These are phyloP conservation scores for Colossoma macropomum DNA, from an alignment of 2,113 vertebrate genomes.

Conservation along the genomic window DNA sequence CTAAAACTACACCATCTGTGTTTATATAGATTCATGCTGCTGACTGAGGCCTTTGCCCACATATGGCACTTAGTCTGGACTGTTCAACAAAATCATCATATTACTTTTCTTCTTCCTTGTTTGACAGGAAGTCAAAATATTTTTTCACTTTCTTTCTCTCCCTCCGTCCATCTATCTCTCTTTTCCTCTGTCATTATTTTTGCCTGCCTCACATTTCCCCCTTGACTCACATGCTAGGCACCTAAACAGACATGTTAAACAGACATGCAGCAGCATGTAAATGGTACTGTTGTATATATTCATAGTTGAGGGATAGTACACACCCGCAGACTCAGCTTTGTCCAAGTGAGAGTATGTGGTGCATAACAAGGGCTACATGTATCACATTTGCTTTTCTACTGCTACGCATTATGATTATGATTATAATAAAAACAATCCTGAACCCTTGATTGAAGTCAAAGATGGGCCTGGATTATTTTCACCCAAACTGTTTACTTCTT, in stretches of 20 bases:
- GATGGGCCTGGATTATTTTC: too few species aligned
- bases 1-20: conserved; percentile 18
- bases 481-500: too few species aligned
- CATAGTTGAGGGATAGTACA: not conserved
- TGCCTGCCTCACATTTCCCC: not conserved
- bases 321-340: not conserved
- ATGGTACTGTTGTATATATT: not conserved
- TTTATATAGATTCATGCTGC: conserved; percentile 7
- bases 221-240: too few species aligned
- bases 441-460: too few species aligned
- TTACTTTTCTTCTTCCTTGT: conserved; percentile 22
- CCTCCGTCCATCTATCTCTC: conserved; percentile 14
- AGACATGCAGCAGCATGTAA: not conserved
- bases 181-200: conserved; percentile 10
- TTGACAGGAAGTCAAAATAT: conserved; percentile 31
- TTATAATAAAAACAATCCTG: too few species aligned
- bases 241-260: not conserved
- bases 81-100: conserved; percentile 22
- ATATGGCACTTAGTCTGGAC: conserved; percentile 29
- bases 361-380: not conserved
- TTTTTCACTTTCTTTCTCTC: conserved; percentile 21
- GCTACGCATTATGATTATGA: too few species aligned
- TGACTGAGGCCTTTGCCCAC: conserved; percentile 20
- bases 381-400: too few species aligned
- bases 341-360: not conserved